Percentiles rank a stretch among this genome's conserved stretches.
Evolutionary conservation across 2,797 vertebrate species (phyloP).

Genomic region (Spinus olivaceus): DNA sequence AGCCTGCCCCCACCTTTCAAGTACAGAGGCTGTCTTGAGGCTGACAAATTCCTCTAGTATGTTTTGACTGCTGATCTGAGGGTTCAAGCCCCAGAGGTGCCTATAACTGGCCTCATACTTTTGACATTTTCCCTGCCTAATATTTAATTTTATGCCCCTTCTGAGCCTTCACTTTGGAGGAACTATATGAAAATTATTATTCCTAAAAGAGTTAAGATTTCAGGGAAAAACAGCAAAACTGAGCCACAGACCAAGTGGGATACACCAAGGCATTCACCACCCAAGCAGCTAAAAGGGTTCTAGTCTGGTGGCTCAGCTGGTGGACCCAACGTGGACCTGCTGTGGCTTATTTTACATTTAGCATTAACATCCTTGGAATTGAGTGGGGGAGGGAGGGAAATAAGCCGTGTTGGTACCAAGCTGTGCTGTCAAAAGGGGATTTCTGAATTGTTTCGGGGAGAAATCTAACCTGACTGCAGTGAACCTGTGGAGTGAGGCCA

Average conservation of each 20-base stretch:
- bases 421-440: background rate
- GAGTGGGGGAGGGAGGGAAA: fast-evolving
- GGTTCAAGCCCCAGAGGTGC: background rate
- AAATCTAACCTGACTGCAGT: background rate
- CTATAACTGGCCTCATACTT: background rate
- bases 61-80: background rate
- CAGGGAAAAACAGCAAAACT: background rate
- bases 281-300: background rate
- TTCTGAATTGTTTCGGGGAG: background rate
- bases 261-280: background rate
- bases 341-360: background rate
- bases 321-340: background rate
- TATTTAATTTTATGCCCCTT: background rate
- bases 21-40: background rate
- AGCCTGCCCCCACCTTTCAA: background rate
- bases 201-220: background rate
- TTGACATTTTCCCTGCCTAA: background rate
- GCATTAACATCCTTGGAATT: background rate
- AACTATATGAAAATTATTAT: background rate
- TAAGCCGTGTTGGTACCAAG: background rate
- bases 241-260: background rate
- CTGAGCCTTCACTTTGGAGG: background rate
- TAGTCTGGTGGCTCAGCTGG: background rate
- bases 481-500: background rate
- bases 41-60: background rate